Evolutionary conservation across 2,113 vertebrate genomes (phyloP).

Genomic region (Onychostoma macrolepis): DNA sequence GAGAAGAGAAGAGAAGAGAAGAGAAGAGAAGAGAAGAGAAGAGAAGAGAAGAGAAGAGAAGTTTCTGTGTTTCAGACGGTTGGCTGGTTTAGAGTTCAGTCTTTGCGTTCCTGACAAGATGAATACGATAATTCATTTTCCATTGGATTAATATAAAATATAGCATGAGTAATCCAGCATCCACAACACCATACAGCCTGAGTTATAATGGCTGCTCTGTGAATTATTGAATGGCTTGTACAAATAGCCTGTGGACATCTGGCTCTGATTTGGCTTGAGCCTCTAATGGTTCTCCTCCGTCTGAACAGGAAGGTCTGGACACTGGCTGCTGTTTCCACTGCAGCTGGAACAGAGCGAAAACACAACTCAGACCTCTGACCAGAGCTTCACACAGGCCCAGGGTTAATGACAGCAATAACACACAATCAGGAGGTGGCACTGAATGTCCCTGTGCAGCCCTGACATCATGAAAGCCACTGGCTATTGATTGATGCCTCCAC

Average conservation of each 20-base stretch:
- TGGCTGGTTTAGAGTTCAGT: slow-evolving; percentile 41
- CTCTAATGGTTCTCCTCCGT: slow-evolving; percentile 58
- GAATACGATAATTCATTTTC: slow-evolving; percentile 62
- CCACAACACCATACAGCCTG: slow-evolving; percentile 61
- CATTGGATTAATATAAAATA: slow-evolving; percentile 61
- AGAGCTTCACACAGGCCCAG: slow-evolving; percentile 1
- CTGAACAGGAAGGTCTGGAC: slow-evolving; percentile 57
- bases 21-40: background rate
- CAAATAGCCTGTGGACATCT: slow-evolving; percentile 66
- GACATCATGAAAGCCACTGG: slow-evolving; percentile 10
- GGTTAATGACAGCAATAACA: slow-evolving; percentile 36
- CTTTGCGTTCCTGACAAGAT: slow-evolving; percentile 54
- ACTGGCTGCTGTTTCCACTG: slow-evolving; percentile 52
- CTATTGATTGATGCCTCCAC: background rate
- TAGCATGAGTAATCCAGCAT: slow-evolving; percentile 57
- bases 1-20: background rate
- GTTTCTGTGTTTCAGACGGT: background rate
- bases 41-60: background rate
- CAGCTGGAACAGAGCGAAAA: slow-evolving; percentile 42
- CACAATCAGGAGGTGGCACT: slow-evolving; percentile 18
- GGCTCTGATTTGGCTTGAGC: slow-evolving; percentile 60
- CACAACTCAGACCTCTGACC: slow-evolving; percentile 21
- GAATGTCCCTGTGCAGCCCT: slow-evolving; percentile 11
- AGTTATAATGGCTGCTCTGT: slow-evolving; percentile 60
- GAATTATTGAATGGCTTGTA: slow-evolving; percentile 62